These are phyloP conservation scores for Marronus borbonicus DNA, from an alignment of 2,888 invertebrate genomes.

Conservation along the genomic window DNA sequence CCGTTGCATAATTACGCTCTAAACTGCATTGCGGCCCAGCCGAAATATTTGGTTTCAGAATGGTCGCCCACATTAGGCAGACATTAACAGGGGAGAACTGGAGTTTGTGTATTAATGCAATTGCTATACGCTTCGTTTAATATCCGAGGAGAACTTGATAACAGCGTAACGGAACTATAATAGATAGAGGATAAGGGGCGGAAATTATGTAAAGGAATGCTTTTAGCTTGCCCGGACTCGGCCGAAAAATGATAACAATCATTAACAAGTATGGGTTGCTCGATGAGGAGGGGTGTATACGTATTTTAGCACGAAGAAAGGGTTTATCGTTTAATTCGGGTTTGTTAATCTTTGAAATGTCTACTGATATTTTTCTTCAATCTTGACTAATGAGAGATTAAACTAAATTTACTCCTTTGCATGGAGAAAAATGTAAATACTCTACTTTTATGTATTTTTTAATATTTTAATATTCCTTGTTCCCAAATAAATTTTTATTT, in stretches of 20 bases:
- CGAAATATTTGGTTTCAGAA: not conserved
- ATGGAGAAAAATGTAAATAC: too few species aligned
- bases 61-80: not conserved
- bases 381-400: too few species aligned
- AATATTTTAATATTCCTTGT: too few species aligned
- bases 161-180: conserved; percentile 4
- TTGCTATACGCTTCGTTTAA: conserved; percentile 7
- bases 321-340: too few species aligned
- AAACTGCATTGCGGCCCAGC: not conserved
- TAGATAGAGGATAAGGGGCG: conserved; percentile 9
- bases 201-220: not conserved
- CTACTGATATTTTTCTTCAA: too few species aligned
- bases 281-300: too few species aligned
- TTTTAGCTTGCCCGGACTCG: not conserved
- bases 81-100: not conserved
- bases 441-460: too few species aligned
- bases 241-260: conserved; percentile 12
- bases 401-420: too few species aligned
- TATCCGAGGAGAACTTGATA: conserved; percentile 6
- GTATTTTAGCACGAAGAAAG: too few species aligned
- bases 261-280: too few species aligned
- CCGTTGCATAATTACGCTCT: not conserved
- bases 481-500: too few species aligned
- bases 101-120: conserved; percentile 9
- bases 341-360: too few species aligned